These are phyloP conservation scores for Pocota personata DNA, from an alignment of 2,888 invertebrate genomes.

Conservation along the genomic window DNA sequence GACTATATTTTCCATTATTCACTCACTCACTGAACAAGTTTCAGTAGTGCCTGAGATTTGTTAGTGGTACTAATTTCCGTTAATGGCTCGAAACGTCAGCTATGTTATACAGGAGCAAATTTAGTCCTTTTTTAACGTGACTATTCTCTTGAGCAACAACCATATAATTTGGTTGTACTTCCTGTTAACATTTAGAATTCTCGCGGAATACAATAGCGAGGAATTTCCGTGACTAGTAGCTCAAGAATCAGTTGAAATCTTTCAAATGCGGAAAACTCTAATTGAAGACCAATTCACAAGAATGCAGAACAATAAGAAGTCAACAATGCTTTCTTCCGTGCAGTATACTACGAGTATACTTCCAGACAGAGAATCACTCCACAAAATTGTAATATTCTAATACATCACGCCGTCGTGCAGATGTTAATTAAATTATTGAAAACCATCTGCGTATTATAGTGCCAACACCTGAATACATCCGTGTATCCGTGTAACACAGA, in stretches of 20 bases:
- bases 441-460: conserved; percentile 9
- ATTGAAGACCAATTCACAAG: background rate
- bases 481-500: conserved; percentile 1
- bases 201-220: too few species aligned
- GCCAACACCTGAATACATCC: conserved; percentile 21
- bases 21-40: too few species aligned
- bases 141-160: too few species aligned
- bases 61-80: too few species aligned
- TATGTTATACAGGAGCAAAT: too few species aligned
- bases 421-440: conserved; percentile 54
- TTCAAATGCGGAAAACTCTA: conserved; percentile 18
- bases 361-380: background rate
- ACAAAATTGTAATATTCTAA: background rate
- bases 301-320: background rate
- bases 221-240: too few species aligned
- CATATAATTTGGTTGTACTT: too few species aligned
- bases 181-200: too few species aligned
- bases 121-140: too few species aligned
- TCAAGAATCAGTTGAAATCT: background rate
- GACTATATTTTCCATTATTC: too few species aligned
- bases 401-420: conserved; percentile 1
- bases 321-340: background rate
- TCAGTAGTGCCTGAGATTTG: too few species aligned
- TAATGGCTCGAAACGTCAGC: too few species aligned
- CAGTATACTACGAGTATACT: background rate